These are phyloP conservation scores for Ditylenchus dipsaci DNA, from an alignment of 1,140 invertebrate genomes.

Conservation along the genomic window DNA sequence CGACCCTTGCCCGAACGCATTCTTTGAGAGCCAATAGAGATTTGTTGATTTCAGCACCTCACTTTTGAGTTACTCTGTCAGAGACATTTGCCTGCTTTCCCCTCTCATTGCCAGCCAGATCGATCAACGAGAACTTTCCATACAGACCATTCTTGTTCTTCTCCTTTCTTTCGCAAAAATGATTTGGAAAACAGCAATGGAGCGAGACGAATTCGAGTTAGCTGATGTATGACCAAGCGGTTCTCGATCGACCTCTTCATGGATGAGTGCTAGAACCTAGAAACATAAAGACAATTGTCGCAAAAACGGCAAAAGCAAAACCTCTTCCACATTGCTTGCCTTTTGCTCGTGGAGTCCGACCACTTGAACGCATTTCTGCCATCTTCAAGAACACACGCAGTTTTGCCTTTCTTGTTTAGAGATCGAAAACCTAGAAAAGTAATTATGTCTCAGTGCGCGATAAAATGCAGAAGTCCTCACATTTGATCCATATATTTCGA, in stretches of 20 bases:
- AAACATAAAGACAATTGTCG: slow-evolving; percentile 7
- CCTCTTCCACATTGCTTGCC: slow-evolving; percentile 78
- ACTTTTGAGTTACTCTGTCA: slow-evolving; percentile 88
- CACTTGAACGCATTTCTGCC: slow-evolving; percentile 73
- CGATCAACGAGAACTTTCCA: slow-evolving; percentile 97
- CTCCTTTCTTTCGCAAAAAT: slow-evolving; percentile 59
- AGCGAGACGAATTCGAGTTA: slow-evolving; percentile 85
- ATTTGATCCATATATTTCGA: slow-evolving; percentile 92
- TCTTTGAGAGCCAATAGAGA: slow-evolving; percentile 92
- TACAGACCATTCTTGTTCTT: slow-evolving; percentile 64
- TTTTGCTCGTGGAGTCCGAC: slow-evolving; percentile 81
- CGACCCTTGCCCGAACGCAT: slow-evolving; percentile 90
- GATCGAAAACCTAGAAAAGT: slow-evolving; percentile 79
- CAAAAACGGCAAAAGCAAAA: not conserved
- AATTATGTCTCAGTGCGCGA: no score
- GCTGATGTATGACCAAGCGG: slow-evolving; percentile 88
- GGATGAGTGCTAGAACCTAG: slow-evolving; percentile 51
- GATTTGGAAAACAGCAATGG: slow-evolving; percentile 88
- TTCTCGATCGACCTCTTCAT: slow-evolving; percentile 38
- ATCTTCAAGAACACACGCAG: slow-evolving; percentile 90
- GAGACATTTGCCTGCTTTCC: slow-evolving; percentile 94
- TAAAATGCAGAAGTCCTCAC: slow-evolving; percentile 41
- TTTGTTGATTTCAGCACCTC: slow-evolving; percentile 98
- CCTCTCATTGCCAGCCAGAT: slow-evolving; percentile 94
- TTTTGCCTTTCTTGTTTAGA: slow-evolving; percentile 87